phyloP scores from a whole-genome alignment of 1,140 invertebrate species.

The Cotesia typhae region DNA sequence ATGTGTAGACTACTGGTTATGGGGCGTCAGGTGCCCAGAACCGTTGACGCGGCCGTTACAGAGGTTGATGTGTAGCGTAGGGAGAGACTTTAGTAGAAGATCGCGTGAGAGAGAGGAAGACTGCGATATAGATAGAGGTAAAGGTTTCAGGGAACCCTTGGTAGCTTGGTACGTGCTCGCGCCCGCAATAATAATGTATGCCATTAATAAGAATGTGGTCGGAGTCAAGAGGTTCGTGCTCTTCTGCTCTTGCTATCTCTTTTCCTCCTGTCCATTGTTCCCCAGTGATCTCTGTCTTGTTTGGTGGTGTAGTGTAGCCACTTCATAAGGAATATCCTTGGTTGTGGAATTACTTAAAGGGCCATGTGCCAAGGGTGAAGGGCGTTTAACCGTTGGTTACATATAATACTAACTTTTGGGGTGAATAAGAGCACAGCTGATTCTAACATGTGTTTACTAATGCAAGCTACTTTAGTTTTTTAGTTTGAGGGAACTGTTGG shows the following conservation, averaged over 20 bases:
- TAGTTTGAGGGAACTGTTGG: slow-evolving; percentile 13
- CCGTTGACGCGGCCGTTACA: slow-evolving; percentile 56
- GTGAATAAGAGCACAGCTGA: slow-evolving; percentile 50
- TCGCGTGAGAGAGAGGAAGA: background rate
- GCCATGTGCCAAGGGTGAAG: slow-evolving; percentile 51
- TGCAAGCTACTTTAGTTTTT: slow-evolving; percentile 44
- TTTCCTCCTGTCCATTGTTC: background rate
- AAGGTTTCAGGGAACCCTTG: background rate
- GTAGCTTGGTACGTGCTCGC: slow-evolving; percentile 23
- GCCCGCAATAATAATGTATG: slow-evolving; percentile 51
- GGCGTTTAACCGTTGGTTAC: slow-evolving; percentile 47
- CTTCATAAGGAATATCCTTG: background rate
- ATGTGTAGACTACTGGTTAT: slow-evolving; percentile 42
- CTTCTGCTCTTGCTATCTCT: slow-evolving; percentile 30
- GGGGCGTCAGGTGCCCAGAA: slow-evolving; percentile 54
- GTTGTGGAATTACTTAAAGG: slow-evolving; percentile 37
- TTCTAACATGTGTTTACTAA: slow-evolving; percentile 50
- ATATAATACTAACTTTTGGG: slow-evolving; percentile 42
- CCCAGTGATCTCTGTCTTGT: too few species aligned
- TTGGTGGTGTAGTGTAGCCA: too few species aligned
- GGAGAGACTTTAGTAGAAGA: background rate
- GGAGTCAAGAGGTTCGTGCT: slow-evolving; percentile 44
- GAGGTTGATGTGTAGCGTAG: background rate
- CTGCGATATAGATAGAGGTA: background rate
- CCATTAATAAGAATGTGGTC: slow-evolving; percentile 53